Base-by-base conservation (phyloP, 2,113 vertebrate genomes). In the Myrmecobius fasciatus region DNA sequence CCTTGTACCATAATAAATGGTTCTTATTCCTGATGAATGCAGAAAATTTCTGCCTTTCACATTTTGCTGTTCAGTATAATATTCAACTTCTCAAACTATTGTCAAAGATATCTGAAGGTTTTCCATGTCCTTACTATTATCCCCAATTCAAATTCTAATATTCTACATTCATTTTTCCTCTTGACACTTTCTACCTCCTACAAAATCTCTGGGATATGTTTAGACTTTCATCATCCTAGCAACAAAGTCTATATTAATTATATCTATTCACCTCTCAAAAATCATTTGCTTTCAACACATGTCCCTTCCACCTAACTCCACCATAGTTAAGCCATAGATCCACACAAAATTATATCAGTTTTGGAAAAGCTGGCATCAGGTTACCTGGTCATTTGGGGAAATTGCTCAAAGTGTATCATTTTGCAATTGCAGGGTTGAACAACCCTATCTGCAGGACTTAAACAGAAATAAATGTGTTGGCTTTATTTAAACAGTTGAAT, bases 401-500 rank as follows among this genome's bases (percentile, higher is more conserved):
- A 10, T 49, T 83, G n/a, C 20, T 93, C 75, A 95, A 95, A 94
- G 2, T 56, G 36, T 25, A 54, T 92, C 56, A 48, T 54, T 95
- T 60, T 91, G 0, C 54, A 52, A 28, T 83, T 89, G 22, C 17
- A 89, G 89, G 47, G 92, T 26, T 95, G 91, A 36, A n/a, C n/a
- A 93, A 11, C 52, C 8, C 67, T 91, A 49, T 97, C 0, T 91
- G 47, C 4, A 94, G 22, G 3, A 49, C 43, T 91, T 93, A 88
- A 52, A 43, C n/a, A 91, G 22, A 96, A 94, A 89, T 46, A 96
- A 94, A 91, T 91, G 3, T 0, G n/a, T 90, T 75, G 24, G 31
- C 2, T 95, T 93, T 92, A 53, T 53, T 94, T 88, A 56, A 95
- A 96, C 22, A 91, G 47, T 93, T 94, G 1, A 10, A 75, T 36